A percentile compares a stretch with the other conserved stretches of the same genome.
These are phyloP conservation scores for Phalacrocorax carbo DNA, from an alignment of 2,113 vertebrate species.

Conservation along the genomic window DNA sequence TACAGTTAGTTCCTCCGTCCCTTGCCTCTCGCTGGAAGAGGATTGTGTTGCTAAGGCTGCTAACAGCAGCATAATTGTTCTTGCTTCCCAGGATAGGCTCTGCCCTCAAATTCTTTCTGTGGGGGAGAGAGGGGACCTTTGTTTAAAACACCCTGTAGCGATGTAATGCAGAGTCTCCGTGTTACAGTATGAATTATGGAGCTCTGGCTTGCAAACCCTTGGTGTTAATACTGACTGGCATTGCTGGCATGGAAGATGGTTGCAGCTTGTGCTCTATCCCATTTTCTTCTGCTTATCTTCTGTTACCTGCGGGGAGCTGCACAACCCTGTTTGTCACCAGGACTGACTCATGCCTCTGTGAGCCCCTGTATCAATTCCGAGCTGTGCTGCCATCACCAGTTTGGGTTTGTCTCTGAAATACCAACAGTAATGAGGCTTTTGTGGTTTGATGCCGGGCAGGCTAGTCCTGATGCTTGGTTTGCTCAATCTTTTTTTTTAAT, in stretches of 20 bases:
- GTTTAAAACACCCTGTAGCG: not conserved
- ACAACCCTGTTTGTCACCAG: not conserved
- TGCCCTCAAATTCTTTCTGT: not conserved
- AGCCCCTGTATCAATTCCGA: not conserved
- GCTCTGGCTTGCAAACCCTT: not conserved
- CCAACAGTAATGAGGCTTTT: slow-evolving; percentile 12
- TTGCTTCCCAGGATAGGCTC: not conserved
- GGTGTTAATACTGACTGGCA: not conserved
- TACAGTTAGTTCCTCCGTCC: not conserved
- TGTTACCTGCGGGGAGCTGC: not conserved
- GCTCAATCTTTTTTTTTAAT: not conserved
- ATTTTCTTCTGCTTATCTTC: not conserved
- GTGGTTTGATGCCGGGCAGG: not conserved
- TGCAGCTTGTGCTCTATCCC: too few relatives aligned
- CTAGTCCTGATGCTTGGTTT: not conserved
- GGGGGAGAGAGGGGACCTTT: not conserved
- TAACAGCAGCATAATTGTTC: not conserved
- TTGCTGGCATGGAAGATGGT: not conserved
- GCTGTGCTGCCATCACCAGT: not conserved
- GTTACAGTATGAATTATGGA: not conserved
- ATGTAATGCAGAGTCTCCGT: not conserved
- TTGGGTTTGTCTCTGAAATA: not conserved
- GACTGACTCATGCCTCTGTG: not conserved
- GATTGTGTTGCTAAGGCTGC: not conserved
- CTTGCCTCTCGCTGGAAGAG: not conserved